These are phyloP conservation scores for Crossaster papposus DNA, from an alignment of 53 echinoderm and acorn worm species.

Conservation along the genomic window DNA sequence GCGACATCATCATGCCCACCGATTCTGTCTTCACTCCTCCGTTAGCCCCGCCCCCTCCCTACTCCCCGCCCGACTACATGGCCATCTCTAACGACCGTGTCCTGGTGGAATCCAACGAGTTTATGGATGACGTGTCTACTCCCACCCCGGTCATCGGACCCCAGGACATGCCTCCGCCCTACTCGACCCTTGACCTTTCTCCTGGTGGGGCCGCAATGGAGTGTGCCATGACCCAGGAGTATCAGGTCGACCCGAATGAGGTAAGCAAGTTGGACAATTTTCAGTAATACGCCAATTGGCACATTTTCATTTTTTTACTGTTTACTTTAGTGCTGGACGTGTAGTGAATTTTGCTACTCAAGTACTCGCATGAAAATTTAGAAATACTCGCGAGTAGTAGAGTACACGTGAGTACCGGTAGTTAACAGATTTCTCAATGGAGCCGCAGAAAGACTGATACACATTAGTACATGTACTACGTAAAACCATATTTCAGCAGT, in stretches of 20 bases:
- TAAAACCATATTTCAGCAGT: too few species aligned
- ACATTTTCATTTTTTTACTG: neutral
- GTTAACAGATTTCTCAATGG: too few species aligned
- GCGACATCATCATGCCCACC: constrained; percentile 75
- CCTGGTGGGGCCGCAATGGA: constrained; percentile 67
- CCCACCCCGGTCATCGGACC: constrained; percentile 76
- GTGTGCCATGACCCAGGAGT: constrained; percentile 78
- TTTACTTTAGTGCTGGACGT: too few species aligned
- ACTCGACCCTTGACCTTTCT: constrained; percentile 73
- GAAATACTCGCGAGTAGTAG: too few species aligned
- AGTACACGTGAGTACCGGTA: too few species aligned
- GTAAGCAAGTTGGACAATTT: too few species aligned
- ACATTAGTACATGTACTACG: too few species aligned
- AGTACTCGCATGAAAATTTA: too few species aligned
- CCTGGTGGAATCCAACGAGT: constrained; percentile 75
- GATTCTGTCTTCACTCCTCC: constrained; percentile 89
- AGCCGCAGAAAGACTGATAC: too few species aligned
- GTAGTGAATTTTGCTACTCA: too few species aligned
- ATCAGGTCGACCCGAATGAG: constrained; percentile 67
- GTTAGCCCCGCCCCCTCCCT: constrained; percentile 81
- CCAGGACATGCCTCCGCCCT: constrained; percentile 86
- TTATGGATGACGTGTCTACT: constrained; percentile 76
- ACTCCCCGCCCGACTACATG: constrained; percentile 86
- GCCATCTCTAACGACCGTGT: constrained; percentile 87
- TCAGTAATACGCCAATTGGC: too few species aligned